A percentile compares a stretch with the other conserved stretches of the same genome.
Conservation (phyloP, 2,888 invertebrate species). For the Oxytorus armatus region DNA sequence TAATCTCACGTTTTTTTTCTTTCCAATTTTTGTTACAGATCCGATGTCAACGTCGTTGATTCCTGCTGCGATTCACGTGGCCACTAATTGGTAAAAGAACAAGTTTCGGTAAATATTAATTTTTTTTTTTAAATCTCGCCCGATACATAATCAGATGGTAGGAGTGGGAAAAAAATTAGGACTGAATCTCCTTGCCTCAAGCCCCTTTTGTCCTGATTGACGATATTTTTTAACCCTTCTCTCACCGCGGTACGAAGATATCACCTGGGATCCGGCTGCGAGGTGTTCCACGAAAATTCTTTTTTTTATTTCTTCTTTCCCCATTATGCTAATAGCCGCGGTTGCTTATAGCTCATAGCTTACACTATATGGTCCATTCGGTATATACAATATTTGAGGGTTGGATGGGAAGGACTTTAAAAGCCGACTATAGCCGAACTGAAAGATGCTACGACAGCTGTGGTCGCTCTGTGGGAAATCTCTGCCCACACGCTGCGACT, state of each 20-base stretch:
- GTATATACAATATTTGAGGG: constrained; percentile 48
- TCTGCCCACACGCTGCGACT: constrained; percentile 78
- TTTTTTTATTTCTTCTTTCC: constrained; percentile 24
- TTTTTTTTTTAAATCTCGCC: constrained; percentile 15
- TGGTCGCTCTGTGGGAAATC: constrained; percentile 79
- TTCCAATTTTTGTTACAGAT: constrained; percentile 56
- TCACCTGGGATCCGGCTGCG: constrained; percentile 61
- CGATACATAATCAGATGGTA: background rate
- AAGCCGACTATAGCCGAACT: constrained; percentile 38
- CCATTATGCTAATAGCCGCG: constrained; percentile 61
- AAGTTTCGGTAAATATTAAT: constrained; percentile 57
- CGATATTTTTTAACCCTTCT: constrained; percentile 57
- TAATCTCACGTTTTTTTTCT: constrained; percentile 15
- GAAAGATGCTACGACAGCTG: constrained; percentile 81
- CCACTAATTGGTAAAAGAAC: constrained; percentile 55
- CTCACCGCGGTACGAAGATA: constrained; percentile 43
- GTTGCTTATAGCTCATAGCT: constrained; percentile 29
- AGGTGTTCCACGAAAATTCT: constrained; percentile 31
- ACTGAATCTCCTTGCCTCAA: constrained; percentile 6
- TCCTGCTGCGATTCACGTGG: constrained; percentile 1
- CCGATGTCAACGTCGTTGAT: background rate
- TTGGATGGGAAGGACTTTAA: constrained; percentile 21
- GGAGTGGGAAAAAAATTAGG: constrained; percentile 11
- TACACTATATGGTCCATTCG: constrained; percentile 35
- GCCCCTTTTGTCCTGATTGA: constrained; percentile 24